These are phyloP conservation scores for Saimiri boliviensis DNA, from an alignment of 2,113 vertebrate genomes.

Conservation along the genomic window DNA sequence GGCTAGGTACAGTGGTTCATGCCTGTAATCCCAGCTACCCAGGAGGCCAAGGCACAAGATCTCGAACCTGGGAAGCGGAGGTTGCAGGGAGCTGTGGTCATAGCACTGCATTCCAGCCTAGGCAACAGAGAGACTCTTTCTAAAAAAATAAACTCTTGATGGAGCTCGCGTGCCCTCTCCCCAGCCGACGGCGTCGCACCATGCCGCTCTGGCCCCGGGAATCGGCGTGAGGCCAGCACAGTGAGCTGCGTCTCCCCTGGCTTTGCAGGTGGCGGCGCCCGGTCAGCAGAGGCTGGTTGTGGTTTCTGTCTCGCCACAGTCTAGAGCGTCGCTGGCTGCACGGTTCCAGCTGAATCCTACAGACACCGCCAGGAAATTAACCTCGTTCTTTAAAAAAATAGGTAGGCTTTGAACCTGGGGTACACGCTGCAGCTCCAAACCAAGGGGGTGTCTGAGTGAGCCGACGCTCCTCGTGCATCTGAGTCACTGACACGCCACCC, in stretches of 20 bases:
- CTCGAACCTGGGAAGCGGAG: too few relatives aligned
- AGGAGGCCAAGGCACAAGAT: too few relatives aligned
- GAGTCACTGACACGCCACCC: not conserved
- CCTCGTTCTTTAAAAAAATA: conserved; percentile 90
- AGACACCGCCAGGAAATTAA: conserved; percentile 90
- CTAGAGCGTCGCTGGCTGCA: conserved; percentile 93
- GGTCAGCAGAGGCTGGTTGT: conserved; percentile 89
- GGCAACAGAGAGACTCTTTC: too few relatives aligned
- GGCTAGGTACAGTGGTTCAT: too few relatives aligned
- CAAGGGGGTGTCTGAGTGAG: not conserved
- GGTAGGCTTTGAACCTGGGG: conserved; percentile 82
- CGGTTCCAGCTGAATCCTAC: conserved; percentile 86
- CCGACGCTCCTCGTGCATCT: not conserved
- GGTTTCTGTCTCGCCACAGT: conserved; percentile 95
- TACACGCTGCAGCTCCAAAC: too few relatives aligned
- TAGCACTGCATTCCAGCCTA: too few relatives aligned
- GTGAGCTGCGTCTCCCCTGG: not conserved
- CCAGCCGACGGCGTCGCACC: not conserved
- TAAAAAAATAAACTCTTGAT: too few relatives aligned
- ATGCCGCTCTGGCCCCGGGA: not conserved
- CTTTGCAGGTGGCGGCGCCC: conserved; percentile 64
- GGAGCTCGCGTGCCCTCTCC: not conserved
- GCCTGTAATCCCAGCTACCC: too few relatives aligned
- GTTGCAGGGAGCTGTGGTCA: too few relatives aligned
- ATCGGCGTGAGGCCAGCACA: fast-evolving